phyloP scores from a whole-genome alignment of 2,113 vertebrate genomes.

The Thalassoma bifasciatum region DNA sequence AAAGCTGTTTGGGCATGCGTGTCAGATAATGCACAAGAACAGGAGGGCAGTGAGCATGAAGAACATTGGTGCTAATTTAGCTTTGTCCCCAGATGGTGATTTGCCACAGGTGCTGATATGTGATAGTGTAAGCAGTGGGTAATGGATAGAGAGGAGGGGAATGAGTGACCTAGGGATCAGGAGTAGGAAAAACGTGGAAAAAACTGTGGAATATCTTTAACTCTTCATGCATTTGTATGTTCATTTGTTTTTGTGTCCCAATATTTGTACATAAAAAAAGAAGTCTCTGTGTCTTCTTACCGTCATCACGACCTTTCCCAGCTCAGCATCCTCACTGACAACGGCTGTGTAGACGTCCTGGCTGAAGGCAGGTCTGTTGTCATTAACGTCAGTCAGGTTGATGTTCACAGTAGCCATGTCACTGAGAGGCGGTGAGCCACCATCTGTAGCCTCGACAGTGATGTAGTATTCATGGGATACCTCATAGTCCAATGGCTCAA shows the following conservation, averaged over 20 bases:
- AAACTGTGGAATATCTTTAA: constrained; percentile 8
- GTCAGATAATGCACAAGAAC: constrained; percentile 47
- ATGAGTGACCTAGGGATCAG: constrained; percentile 28
- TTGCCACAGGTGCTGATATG: constrained; percentile 68
- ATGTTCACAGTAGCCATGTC: constrained; percentile 94
- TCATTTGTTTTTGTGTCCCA: constrained; percentile 12
- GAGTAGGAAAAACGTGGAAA: constrained; percentile 16
- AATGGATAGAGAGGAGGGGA: constrained; percentile 48
- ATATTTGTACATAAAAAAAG: not conserved
- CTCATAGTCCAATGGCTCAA: constrained; percentile 93
- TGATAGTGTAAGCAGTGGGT: constrained; percentile 56
- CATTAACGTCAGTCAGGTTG: constrained; percentile 95
- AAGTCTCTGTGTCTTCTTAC: constrained; percentile 70
- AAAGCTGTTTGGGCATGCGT: constrained; percentile 52
- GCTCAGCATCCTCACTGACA: constrained; percentile 90
- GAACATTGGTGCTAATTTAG: constrained; percentile 62
- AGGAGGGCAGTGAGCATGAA: constrained; percentile 63
- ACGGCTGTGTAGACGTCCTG: constrained; percentile 91
- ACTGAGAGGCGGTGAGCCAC: constrained; percentile 91
- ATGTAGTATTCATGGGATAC: constrained; percentile 93
- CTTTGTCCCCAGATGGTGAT: constrained; percentile 66
- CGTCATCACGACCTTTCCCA: constrained; percentile 87
- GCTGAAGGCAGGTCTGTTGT: constrained; percentile 92
- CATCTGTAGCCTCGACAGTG: constrained; percentile 94
- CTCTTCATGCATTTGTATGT: not conserved